Conservation (phyloP, 2,888 invertebrate genomes). For the Himalopsyche anomala region DNA sequence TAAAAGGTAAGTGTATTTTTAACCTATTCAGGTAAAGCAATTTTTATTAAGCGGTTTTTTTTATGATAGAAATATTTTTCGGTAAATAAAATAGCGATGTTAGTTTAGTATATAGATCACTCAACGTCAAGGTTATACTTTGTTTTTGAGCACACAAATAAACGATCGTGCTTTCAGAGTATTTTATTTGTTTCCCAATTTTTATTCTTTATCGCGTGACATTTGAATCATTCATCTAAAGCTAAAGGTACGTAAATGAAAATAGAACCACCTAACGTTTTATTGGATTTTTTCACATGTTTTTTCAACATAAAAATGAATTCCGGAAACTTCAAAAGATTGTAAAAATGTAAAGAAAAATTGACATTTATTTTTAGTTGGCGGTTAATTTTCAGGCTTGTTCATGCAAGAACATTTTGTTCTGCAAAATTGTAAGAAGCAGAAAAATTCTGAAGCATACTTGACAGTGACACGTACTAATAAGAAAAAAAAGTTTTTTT, state of each 20-base stretch:
- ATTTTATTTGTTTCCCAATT: slow-evolving; percentile 38
- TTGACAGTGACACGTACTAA: too few relatives aligned
- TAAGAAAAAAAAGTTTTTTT: too few relatives aligned
- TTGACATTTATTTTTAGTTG: neutral
- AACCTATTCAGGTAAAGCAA: too few relatives aligned
- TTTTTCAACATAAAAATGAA: slow-evolving; percentile 22
- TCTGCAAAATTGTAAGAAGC: too few relatives aligned
- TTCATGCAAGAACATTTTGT: too few relatives aligned
- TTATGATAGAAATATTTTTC: neutral
- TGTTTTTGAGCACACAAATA: slow-evolving; percentile 22
- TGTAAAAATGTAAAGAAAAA: neutral
- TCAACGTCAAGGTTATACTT: slow-evolving; percentile 35
- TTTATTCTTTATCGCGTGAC: slow-evolving; percentile 43
- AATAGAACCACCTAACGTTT: slow-evolving; percentile 3
- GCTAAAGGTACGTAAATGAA: neutral
- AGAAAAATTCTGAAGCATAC: too few relatives aligned
- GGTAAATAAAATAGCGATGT: neutral
- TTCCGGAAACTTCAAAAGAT: slow-evolving; percentile 40
- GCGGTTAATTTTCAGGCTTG: neutral
- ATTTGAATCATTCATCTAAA: neutral
- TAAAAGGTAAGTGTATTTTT: too few relatives aligned
- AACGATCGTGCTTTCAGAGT: slow-evolving; percentile 38
- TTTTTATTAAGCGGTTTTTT: too few relatives aligned
- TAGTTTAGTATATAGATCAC: slow-evolving; percentile 6
- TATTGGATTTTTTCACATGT: neutral